Conservation (phyloP, 2,888 invertebrate genomes). For the Hirtodrosophila alboralis region DNA sequence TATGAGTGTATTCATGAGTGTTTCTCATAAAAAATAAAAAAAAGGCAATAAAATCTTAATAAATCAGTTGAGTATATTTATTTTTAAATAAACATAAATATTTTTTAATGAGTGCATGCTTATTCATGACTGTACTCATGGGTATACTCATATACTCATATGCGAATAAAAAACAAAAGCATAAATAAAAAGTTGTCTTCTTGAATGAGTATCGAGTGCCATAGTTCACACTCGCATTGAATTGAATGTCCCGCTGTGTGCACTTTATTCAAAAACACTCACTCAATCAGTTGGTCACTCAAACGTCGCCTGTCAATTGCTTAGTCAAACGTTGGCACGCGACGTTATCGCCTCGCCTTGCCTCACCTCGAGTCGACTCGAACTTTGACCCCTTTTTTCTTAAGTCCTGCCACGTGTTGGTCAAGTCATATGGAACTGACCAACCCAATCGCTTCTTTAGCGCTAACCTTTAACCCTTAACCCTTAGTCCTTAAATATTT, state of each 20-base stretch:
- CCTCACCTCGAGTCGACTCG: too few species aligned
- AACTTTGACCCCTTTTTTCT: conserved; percentile 42
- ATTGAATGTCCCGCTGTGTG: conserved; percentile 11
- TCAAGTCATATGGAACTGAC: conserved; percentile 28
- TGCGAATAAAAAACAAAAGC: too few species aligned
- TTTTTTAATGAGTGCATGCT: too few species aligned
- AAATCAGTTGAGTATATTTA: too few species aligned
- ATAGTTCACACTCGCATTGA: conserved; percentile 1
- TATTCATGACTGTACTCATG: too few species aligned
- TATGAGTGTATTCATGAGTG: too few species aligned
- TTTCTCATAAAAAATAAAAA: too few species aligned
- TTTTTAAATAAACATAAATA: too few species aligned
- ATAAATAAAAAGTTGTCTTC: too few species aligned
- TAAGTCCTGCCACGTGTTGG: conserved; percentile 27
- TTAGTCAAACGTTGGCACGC: conserved; percentile 33
- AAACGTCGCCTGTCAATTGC: conserved; percentile 27
- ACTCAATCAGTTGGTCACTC: conserved; percentile 37
- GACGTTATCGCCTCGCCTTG: conserved; percentile 6
- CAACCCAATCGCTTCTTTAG: conserved; percentile 38
- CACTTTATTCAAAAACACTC: conserved; percentile 32
- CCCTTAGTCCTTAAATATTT: conserved; percentile 8
- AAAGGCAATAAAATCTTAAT: too few species aligned
- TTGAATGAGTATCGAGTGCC: too few species aligned
- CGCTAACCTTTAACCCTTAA: not conserved
- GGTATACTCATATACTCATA: too few species aligned